Base-by-base conservation (phyloP, 1,140 invertebrate genomes). In the Sycobia sp. region DNA sequence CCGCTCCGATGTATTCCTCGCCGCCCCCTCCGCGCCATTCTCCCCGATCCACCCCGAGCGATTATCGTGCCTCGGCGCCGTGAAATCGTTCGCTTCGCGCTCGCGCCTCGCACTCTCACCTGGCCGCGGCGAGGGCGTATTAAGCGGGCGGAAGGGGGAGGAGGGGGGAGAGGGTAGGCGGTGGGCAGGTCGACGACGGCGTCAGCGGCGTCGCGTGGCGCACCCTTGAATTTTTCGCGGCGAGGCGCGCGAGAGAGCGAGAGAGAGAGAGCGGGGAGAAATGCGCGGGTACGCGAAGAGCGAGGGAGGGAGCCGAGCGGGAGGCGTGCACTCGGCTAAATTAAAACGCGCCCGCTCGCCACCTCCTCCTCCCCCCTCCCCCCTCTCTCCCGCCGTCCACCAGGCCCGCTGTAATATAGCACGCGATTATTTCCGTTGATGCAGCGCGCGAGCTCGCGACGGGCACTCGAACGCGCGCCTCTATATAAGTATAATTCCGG, bases 321-420 rank as follows among this genome's bases (percentile, higher is more conserved):
- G 71, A 57, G 56, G 46, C 46, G 69, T 65, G 70, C 63, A 74
- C 69, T 74, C 69, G 70, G 67, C 67, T 73, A 70, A 73, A 73
- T 73, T 73, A 70, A 73, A 73, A 71, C 64, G 71, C 67, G 63
- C 70, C n/a, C n/a, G n/a, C 66, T 62, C 16, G 47, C 27, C 27
- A 49, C 47, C 27, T 39, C 55, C 56, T 50, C 22, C 16, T 23
- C 25, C 50, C 49, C 50, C 14, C 7, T 25, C 27, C 34, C 23
- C 43, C 11, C 51, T 39, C 23, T 49, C 20, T 10, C 11, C 27
- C 51, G 27, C 18, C 27, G 36, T 7, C n/a, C 27, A 22, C n/a
- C 27, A 49, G 47, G 7, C 14, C 13, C 44, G 44, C 44, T 47
- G 11, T n/a, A n/a, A n/a, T 27, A 9, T 32, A 9, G 36, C 46